These are phyloP conservation scores for Sebastes trivittatus DNA, from an alignment of 2,797 vertebrate species.

Conservation along the genomic window DNA sequence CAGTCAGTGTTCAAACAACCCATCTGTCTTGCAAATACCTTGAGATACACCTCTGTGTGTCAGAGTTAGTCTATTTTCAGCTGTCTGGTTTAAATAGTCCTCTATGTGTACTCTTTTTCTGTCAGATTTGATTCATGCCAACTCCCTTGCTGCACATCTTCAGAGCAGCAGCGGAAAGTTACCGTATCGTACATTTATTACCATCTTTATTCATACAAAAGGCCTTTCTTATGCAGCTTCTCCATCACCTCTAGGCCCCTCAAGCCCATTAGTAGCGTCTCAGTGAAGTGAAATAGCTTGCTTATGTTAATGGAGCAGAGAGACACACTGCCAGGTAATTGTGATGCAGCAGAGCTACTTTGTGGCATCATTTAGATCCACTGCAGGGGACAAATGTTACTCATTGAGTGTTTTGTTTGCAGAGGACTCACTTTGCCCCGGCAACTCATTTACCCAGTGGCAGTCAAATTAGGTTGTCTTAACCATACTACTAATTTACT, in stretches of 20 bases:
- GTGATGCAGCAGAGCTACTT: conserved; percentile 69
- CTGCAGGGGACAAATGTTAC: conserved; percentile 64
- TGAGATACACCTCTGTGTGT: neutral
- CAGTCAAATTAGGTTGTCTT: conserved; percentile 61
- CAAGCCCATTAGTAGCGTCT: conserved; percentile 29
- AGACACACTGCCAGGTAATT: conserved; percentile 68
- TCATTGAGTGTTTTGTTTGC: conserved; percentile 67
- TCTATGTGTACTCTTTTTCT: neutral
- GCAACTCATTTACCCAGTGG: conserved; percentile 58
- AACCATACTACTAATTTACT: conserved; percentile 48
- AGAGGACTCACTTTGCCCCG: conserved; percentile 47
- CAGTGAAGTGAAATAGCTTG: conserved; percentile 55
- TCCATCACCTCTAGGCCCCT: conserved; percentile 45
- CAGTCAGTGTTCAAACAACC: conserved; percentile 2
- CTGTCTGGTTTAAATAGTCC: neutral
- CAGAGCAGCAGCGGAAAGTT: conserved; percentile 2
- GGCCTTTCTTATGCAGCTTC: conserved; percentile 28
- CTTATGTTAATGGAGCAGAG: conserved; percentile 66
- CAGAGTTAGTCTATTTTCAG: conserved; percentile 4
- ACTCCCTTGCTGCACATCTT: conserved; percentile 11
- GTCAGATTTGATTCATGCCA: conserved; percentile 3
- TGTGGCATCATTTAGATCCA: conserved; percentile 69
- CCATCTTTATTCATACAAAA: conserved; percentile 46
- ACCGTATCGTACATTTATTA: conserved; percentile 25
- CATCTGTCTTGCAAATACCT: neutral